phyloP scores from a whole-genome alignment of 2,888 invertebrate species.

The Chelonus formosanus region DNA sequence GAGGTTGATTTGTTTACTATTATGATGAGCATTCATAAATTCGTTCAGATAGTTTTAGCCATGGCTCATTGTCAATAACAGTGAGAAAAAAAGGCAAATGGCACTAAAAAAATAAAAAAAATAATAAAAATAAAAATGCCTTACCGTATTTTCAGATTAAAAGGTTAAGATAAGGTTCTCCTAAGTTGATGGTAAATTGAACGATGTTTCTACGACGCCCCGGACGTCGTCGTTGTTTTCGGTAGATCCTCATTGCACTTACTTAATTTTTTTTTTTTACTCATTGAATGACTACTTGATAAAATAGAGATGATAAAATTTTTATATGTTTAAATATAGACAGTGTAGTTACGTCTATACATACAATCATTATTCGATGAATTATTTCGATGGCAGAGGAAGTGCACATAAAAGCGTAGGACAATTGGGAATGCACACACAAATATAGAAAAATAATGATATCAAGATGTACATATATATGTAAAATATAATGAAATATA shows the following conservation, averaged over 20 bases:
- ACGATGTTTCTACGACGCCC: slow-evolving; percentile 20
- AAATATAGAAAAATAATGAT: slow-evolving; percentile 18
- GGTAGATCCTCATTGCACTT: slow-evolving; percentile 25
- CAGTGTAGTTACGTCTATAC: too few relatives aligned
- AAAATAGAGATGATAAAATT: too few relatives aligned
- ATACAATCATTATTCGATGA: neutral
- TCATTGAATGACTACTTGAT: too few relatives aligned
- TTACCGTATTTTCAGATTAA: slow-evolving; percentile 21
- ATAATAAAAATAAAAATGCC: slow-evolving; percentile 11
- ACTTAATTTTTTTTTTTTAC: neutral
- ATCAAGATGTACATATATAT: slow-evolving; percentile 9
- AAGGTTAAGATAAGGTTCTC: slow-evolving; percentile 23
- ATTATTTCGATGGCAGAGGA: slow-evolving; percentile 1
- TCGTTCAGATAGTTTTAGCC: too few relatives aligned
- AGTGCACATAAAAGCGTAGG: slow-evolving; percentile 19
- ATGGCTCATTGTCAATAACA: too few relatives aligned
- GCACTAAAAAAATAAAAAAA: neutral
- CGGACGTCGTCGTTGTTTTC: slow-evolving; percentile 18
- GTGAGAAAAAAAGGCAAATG: neutral
- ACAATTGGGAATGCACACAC: slow-evolving; percentile 20
- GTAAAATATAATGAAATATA: neutral
- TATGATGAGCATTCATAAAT: too few relatives aligned
- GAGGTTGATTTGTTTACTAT: too few relatives aligned
- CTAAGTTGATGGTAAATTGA: neutral
- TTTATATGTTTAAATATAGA: too few relatives aligned